phyloP scores from a whole-genome alignment of 2,888 invertebrate species.

The Cantharis flavilabris region DNA sequence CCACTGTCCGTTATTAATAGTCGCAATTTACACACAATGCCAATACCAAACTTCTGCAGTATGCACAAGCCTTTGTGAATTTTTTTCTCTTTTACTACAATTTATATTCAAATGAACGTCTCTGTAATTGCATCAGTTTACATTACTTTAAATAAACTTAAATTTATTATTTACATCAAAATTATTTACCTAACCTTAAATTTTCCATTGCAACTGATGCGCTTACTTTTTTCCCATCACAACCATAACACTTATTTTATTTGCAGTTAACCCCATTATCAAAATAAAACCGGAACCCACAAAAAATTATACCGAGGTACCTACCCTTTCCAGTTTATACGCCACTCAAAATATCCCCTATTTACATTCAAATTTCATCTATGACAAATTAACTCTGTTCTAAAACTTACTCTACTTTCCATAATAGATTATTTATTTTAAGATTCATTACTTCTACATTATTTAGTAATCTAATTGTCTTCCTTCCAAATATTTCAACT shows the following conservation, averaged over 20 bases:
- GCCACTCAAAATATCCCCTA: neutral
- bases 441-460: neutral
- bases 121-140: conserved; percentile 44
- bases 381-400: conserved; percentile 8
- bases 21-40: conserved; percentile 57
- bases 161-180: conserved; percentile 19
- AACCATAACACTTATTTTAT: neutral
- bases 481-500: too few relatives aligned
- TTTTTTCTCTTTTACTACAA: conserved; percentile 51
- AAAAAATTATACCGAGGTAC: conserved; percentile 5
- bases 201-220: neutral
- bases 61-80: conserved; percentile 34
- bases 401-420: neutral
- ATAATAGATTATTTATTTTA: conserved; percentile 4
- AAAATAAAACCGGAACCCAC: conserved; percentile 14
- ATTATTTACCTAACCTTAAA: neutral
- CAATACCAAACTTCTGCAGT: conserved; percentile 39
- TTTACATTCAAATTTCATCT: neutral
- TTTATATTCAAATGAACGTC: conserved; percentile 55
- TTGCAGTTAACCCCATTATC: neutral
- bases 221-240: neutral
- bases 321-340: neutral
- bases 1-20: conserved; percentile 55
- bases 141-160: conserved; percentile 22
- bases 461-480: neutral